A percentile compares a stretch with the other conserved stretches of the same genome.
Evolutionary conservation across 2,113 vertebrate species (phyloP).

Genomic region (Diphyllodes magnificus): DNA sequence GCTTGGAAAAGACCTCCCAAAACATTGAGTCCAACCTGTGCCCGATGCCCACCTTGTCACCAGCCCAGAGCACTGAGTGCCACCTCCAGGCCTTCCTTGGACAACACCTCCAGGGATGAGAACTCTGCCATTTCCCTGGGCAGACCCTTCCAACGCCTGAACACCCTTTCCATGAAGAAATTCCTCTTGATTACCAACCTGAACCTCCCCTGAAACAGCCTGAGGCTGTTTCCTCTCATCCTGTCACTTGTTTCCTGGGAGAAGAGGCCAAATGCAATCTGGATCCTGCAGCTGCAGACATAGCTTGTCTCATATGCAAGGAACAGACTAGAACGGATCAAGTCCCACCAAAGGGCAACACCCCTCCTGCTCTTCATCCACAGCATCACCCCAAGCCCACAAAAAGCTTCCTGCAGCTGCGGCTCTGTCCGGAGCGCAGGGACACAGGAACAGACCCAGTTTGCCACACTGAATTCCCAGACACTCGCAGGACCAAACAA

Average conservation of each 20-base stretch:
- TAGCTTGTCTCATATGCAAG: rapidly evolving
- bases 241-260: not conserved
- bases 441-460: rapidly evolving
- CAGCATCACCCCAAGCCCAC: not conserved
- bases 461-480: not conserved
- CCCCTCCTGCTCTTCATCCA: not conserved
- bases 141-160: not conserved
- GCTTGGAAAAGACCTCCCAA: not conserved
- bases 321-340: rapidly evolving
- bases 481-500: not conserved
- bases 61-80: not conserved
- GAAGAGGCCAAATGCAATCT: not conserved
- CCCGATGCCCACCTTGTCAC: not conserved
- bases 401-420: not conserved
- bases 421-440: rapidly evolving
- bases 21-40: rapidly evolving
- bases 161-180: not conserved
- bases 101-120: not conserved
- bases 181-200: not conserved
- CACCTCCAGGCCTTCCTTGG: rapidly evolving
- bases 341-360: not conserved
- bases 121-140: too few species aligned
- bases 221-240: not conserved
- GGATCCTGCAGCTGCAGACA: not conserved
- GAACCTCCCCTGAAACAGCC: not conserved